These are phyloP conservation scores for Stichodactyla mertensii DNA, from an alignment of 64 coral and sea anemone species.

Conservation along the genomic window DNA sequence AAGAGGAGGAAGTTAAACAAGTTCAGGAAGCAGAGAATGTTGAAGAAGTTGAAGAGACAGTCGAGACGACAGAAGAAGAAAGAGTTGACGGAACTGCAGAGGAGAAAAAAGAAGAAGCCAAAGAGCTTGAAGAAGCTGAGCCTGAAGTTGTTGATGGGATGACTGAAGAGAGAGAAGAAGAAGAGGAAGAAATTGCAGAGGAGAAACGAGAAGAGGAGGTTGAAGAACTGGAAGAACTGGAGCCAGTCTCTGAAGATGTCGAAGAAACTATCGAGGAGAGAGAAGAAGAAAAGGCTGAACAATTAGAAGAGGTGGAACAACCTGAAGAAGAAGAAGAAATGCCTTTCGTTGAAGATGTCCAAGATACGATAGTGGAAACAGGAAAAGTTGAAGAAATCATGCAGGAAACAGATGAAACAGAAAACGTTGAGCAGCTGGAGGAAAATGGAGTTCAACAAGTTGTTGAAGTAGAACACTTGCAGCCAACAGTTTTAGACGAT, in stretches of 20 bases:
- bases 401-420: conserved; percentile 19
- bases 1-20: conserved; percentile 4
- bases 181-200: background rate
- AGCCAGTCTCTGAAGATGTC: background rate
- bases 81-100: background rate
- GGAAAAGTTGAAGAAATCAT: background rate
- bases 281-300: background rate
- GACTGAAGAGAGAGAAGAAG: background rate
- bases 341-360: background rate
- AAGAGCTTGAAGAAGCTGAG: background rate
- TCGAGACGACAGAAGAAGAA: background rate
- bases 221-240: background rate
- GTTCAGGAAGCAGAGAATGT: background rate
- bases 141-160: background rate
- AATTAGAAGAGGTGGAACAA: background rate
- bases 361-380: background rate
- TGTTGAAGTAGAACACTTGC: background rate
- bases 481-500: background rate
- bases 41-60: conserved; percentile 22
- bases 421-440: conserved; percentile 12
- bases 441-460: background rate
- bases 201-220: background rate
- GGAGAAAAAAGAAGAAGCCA: background rate
- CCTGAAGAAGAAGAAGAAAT: background rate
- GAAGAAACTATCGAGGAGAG: background rate